These are phyloP conservation scores for Chrysolina haemoptera DNA, from an alignment of 2,888 invertebrate species.

Conservation along the genomic window DNA sequence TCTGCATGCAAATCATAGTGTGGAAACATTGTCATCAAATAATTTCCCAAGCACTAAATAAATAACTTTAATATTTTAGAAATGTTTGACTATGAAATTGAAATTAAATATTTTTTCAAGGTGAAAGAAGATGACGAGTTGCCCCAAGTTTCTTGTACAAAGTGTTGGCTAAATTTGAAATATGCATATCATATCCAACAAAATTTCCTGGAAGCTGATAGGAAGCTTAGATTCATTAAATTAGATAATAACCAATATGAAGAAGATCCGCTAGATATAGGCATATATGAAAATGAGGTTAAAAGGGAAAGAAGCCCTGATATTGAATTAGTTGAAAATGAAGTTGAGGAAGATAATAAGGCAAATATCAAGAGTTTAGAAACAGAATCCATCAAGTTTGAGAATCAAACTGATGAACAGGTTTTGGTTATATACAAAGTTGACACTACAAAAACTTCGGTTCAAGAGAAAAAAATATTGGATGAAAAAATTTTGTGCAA, in stretches of 20 bases:
- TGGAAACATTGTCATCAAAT: too few species aligned
- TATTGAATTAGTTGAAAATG: slow-evolving; percentile 1
- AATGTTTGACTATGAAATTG: too few species aligned
- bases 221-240: slow-evolving; percentile 37
- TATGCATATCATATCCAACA: slow-evolving; percentile 57
- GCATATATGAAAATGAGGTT: slow-evolving; percentile 24
- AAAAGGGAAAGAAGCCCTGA: slow-evolving; percentile 11
- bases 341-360: slow-evolving; percentile 1
- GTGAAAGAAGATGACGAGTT: slow-evolving; percentile 31
- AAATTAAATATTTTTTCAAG: slow-evolving; percentile 11
- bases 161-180: slow-evolving; percentile 57
- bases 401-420: slow-evolving; percentile 11
- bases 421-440: slow-evolving; percentile 20
- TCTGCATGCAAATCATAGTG: too few species aligned
- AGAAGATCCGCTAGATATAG: slow-evolving; percentile 13
- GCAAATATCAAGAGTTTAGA: background rate
- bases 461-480: slow-evolving; percentile 22
- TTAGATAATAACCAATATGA: slow-evolving; percentile 19
- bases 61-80: too few species aligned
- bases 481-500: slow-evolving; percentile 47
- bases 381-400: slow-evolving; percentile 10
- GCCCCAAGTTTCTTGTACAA: slow-evolving; percentile 49
- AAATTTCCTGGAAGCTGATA: slow-evolving; percentile 53
- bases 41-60: too few species aligned
- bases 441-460: background rate